A percentile compares a stretch with the other conserved stretches of the same genome.
These are phyloP conservation scores for Forbesichthys agassizii DNA, from an alignment of 2,113 vertebrate genomes.

Conservation along the genomic window DNA sequence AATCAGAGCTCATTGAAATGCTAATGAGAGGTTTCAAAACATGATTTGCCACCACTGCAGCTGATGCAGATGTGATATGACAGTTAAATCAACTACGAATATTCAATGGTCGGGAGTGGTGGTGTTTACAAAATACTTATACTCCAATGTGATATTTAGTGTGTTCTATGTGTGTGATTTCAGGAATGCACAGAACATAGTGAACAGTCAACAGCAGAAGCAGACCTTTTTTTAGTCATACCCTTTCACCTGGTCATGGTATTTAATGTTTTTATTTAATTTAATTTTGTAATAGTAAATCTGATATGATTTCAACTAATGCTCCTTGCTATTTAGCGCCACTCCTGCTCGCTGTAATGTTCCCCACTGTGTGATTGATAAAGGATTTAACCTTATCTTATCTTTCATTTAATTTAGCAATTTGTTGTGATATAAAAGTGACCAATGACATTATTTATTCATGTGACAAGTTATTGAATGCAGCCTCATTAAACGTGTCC, in stretches of 20 bases:
- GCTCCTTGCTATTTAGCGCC: no score
- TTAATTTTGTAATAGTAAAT: no score
- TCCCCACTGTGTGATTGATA: no score
- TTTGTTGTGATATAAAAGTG: constrained; percentile 1
- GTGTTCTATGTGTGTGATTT: neutral
- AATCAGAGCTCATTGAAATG: constrained; percentile 59
- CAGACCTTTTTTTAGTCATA: neutral
- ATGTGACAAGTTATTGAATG: constrained; percentile 26
- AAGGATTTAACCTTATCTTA: neutral
- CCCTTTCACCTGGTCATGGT: neutral
- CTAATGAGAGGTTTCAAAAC: constrained; percentile 62
- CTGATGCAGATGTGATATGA: constrained; percentile 59
- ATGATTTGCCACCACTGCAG: constrained; percentile 39
- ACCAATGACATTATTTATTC: constrained; percentile 25
- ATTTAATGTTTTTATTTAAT: no score
- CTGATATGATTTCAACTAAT: no score
- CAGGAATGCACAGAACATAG: neutral
- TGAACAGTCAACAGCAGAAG: neutral
- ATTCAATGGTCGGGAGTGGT: constrained; percentile 9
- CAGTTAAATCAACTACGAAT: constrained; percentile 20
- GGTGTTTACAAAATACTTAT: no score
- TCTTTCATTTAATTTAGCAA: neutral
- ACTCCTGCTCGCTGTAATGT: no score
- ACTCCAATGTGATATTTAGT: constrained; percentile 17
- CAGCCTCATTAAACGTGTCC: constrained; percentile 21